These are phyloP conservation scores for Sclerurus mexicanus DNA, from an alignment of 2,113 vertebrate species.

Conservation along the genomic window DNA sequence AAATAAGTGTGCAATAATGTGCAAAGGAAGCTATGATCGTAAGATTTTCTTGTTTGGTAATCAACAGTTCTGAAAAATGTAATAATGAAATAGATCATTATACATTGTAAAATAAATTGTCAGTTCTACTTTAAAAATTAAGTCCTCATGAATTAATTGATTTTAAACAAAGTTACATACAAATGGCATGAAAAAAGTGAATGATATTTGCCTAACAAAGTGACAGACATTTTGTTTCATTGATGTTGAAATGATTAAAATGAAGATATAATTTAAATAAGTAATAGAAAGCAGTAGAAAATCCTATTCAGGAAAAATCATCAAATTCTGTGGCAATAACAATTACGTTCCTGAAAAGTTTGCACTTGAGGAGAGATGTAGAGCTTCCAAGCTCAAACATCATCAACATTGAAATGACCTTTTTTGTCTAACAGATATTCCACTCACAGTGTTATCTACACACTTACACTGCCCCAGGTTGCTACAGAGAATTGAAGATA, in stretches of 20 bases:
- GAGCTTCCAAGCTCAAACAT: not conserved
- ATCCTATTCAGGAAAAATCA: not conserved
- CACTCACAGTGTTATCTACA: constrained; percentile 20
- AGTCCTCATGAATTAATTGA: not conserved
- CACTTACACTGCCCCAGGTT: not conserved
- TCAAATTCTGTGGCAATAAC: not conserved
- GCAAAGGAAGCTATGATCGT: not conserved
- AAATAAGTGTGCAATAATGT: not conserved
- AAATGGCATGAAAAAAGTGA: not conserved
- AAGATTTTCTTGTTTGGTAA: not conserved
- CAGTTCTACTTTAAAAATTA: not conserved
- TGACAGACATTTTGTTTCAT: not conserved
- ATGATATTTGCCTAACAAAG: not conserved
- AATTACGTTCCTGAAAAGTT: not conserved
- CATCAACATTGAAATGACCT: constrained; percentile 40
- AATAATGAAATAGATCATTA: not conserved
- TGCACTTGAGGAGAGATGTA: not conserved
- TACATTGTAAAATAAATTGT: not conserved
- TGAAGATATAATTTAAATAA: not conserved
- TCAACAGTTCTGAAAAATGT: not conserved
- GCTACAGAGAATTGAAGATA: constrained; percentile 33
- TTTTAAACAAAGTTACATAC: not conserved
- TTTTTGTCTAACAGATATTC: constrained; percentile 23
- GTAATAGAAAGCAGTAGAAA: not conserved
- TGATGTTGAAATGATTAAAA: not conserved